phyloP scores from a whole-genome alignment of 2,797 vertebrate genomes.

The Mormyrus proboscirostris region DNA sequence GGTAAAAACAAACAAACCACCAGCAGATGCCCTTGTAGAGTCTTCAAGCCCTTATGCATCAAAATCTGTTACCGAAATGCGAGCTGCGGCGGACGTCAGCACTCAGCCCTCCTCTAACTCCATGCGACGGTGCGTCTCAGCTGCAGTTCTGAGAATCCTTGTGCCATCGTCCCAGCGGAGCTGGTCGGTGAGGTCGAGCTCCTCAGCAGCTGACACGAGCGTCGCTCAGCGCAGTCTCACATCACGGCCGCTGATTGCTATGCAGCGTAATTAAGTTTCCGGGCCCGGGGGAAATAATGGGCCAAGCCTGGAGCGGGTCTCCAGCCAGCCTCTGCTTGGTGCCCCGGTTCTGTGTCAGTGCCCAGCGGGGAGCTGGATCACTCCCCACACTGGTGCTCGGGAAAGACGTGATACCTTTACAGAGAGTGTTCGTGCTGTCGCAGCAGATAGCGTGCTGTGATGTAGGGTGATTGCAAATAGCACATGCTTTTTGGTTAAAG shows the following conservation, averaged over 20 bases:
- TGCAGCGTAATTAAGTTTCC: constrained; percentile 44
- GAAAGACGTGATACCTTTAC: neutral
- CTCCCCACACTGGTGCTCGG: neutral
- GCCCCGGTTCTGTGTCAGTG: constrained; percentile 25
- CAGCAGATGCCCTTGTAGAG: constrained; percentile 40
- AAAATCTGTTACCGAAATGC: neutral
- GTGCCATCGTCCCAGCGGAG: neutral
- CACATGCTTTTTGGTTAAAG: neutral
- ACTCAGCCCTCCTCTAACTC: neutral
- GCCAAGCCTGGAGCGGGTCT: constrained; percentile 34
- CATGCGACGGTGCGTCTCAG: neutral
- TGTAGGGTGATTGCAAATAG: neutral
- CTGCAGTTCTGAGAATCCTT: neutral
- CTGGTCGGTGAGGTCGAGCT: neutral
- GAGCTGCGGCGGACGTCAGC: neutral
- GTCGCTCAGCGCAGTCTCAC: constrained; percentile 37
- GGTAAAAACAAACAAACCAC: constrained; percentile 53
- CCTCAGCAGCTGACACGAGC: neutral
- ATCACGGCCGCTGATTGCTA: constrained; percentile 45
- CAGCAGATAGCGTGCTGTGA: neutral
- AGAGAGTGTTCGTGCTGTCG: neutral
- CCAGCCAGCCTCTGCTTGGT: constrained; percentile 36
- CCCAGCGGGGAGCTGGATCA: constrained; percentile 30
- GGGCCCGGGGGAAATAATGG: constrained; percentile 53
- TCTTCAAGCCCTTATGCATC: neutral